phyloP scores from a whole-genome alignment of 2,797 vertebrate genomes.

The Chrysolophus pictus region DNA sequence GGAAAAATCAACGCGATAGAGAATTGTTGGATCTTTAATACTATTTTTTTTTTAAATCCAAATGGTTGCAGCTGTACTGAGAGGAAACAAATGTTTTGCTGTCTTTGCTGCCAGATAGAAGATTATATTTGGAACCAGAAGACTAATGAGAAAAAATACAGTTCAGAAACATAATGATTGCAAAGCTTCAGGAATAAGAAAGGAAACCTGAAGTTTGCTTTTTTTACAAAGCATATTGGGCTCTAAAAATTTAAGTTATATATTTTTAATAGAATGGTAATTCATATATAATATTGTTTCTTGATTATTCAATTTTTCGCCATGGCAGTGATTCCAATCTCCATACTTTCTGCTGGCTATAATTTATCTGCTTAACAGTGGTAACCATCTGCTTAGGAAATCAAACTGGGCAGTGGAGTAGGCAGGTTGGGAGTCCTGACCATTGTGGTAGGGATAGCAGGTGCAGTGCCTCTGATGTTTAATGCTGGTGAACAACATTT shows the following conservation, averaged over 20 bases:
- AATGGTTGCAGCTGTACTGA: slow-evolving; percentile 72
- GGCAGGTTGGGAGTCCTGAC: background rate
- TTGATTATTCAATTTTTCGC: slow-evolving; percentile 25
- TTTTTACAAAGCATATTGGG: background rate
- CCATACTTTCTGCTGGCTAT: slow-evolving; percentile 36
- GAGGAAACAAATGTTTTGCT: slow-evolving; percentile 72
- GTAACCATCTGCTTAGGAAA: slow-evolving; percentile 55
- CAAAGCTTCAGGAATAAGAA: slow-evolving; percentile 56
- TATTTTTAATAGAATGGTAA: slow-evolving; percentile 4
- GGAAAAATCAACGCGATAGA: slow-evolving; percentile 52
- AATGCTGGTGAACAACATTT: background rate
- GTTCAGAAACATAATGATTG: slow-evolving; percentile 61
- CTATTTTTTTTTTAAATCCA: slow-evolving; percentile 61
- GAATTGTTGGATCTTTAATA: slow-evolving; percentile 40
- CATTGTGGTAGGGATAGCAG: background rate
- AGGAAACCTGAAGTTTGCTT: background rate
- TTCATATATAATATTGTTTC: slow-evolving; percentile 38
- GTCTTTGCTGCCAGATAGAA: slow-evolving; percentile 73
- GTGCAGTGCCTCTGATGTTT: background rate
- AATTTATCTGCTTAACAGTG: slow-evolving; percentile 49
- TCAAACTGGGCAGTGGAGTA: background rate
- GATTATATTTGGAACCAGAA: slow-evolving; percentile 76
- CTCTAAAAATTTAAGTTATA: background rate
- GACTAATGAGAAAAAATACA: slow-evolving; percentile 65
- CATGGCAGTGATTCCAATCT: slow-evolving; percentile 29